Base-by-base conservation (phyloP, 2,888 invertebrate species). In the Muschampia plurimacula region DNA sequence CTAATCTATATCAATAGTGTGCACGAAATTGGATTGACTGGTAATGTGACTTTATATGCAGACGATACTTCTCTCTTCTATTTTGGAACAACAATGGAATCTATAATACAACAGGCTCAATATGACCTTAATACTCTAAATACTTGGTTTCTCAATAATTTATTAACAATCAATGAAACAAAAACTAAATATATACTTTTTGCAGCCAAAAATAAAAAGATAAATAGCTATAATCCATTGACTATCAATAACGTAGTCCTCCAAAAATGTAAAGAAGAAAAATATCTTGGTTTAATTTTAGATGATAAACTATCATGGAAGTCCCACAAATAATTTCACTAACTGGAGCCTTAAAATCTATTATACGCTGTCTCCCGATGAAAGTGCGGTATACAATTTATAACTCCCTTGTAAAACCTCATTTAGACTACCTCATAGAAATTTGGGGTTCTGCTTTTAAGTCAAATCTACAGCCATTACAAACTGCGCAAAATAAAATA, bases 251-350 rank as follows among this genome's bases (percentile, higher is more conserved):
- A 28, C 28, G 44, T 52, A 28, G 36, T n/a, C 0, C 0, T 49
- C 3, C 13, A 49, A 49, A 49, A n/a, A 49, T 12, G 3, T 12
- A 49, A 36, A 7, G 10, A 67, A 32, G 75, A 77, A 74, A 77
- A 76, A 74, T 79, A 77, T 59, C 71, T 79, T 2, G 79, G 77
- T 0, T 39, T 79, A 12, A 74, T 75, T 13, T 7, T 79, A 8
- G 76, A 78, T n/a, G 70, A 55, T 9, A 55, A 72, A 4, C 55
- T 78, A 1, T 69, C 74, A 0, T 79, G 77, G 77, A 76, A 73
- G 49, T 71, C 71, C 6, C 79, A 78, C 28, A 72, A 57, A 66
- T 77, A 39, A 67, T 59, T 8, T 74, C 77, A 2, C 68, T 79
- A 13, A 10, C 60, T 49, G 49, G 49, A n/a, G 49, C n/a, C 49